Evolutionary conservation across 2,888 invertebrate genomes (phyloP), one percentile per base, ranked within the genome.

Genomic region (Diaperis boleti): DNA sequence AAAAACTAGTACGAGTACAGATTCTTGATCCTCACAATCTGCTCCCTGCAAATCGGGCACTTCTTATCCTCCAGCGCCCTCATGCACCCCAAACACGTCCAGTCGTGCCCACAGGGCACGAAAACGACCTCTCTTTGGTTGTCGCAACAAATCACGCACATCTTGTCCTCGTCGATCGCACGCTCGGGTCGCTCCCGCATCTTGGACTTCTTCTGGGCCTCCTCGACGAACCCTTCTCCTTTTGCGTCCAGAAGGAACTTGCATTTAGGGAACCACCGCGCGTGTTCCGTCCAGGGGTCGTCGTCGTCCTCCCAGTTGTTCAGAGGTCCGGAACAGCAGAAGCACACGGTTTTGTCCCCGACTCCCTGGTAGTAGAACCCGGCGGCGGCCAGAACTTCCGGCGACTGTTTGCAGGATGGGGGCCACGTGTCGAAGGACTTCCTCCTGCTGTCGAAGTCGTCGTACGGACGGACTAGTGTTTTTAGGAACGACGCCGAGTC

Each of bases 281-380:
- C 96, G 82, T 98, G 97, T 79, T 98, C 95, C 69, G 91, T 90
- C 96, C 96, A 97, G 0, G 97, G 96, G 70, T 93, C 90, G 80
- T 97, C 97, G 60, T 88, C 87, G 41, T 89, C 88, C 78, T 95
- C 94, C 97, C 97, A 98, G 78, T 96, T 94, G 74, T 94, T 92
- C 3, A 98, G 84, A 0, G 96, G 96, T 42, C 96, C 96, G 71
- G 95, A 95, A 79, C 98, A 98, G 78, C 92, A 92, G 80, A 94
- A 97, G 78, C 97, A 98, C 62, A 94, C 88, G 0, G 96, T 95
- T 76, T 94, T 91, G 81, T 97, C 97, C 33, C 91, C 91, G 65
- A 88, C 86, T 70, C 95, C 95, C 5, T 92, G 92, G 76, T 96
- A 96, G 78, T 90, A 96, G 82, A 97, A 96, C 29, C 97, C 96